Evolutionary conservation across 2,888 invertebrate species (phyloP), one percentile per base, ranked within the genome.

Genomic region (Diploptera punctata): DNA sequence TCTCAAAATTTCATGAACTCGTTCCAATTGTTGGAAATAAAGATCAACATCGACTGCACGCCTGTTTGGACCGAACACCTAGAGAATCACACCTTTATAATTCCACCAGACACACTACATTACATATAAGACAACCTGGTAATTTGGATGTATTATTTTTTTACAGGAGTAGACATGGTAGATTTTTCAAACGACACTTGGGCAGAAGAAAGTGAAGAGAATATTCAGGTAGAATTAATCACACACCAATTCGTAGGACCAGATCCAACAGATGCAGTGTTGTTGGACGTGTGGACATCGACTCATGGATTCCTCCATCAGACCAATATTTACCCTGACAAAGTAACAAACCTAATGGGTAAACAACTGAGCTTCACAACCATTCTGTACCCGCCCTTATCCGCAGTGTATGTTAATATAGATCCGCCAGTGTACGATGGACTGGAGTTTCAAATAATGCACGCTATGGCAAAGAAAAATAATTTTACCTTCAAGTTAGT

Each of bases 301-400:
- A 79, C 78, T 3, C 47, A 77, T 18, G 72, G 57, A 10, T 86
- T 86, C 78, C 76, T 79, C 68, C 77, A 77, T 2, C 79, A 81
- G 70, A 77, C 73, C 2, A 80, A 84, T 78, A 77, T 87, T 38
- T 87, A 86, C 80, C 86, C 86, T 7, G 83, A 87, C 76, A 83
- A 87, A 75, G 80, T 87, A 76, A 77, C 77, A 0, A 82, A 87
- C 76, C 79, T 87, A 72, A 74, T 82, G 49, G 87, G 86, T 0
- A 86, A 84, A 80, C 77, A 76, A 0, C 77, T 89, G 4, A 86
- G 81, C 78, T 82, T 87, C 31, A 86, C 88, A 10, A 84, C 86
- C 72, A 88, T 90, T 78, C 85, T 84, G 43, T 90, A 90, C 77
- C 86, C 86, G 77, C 90, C 90, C 0, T 89, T 89, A 77, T 82